These are phyloP conservation scores for Sebastes matsubarae DNA, from an alignment of 2,797 vertebrate genomes.

Conservation along the genomic window DNA sequence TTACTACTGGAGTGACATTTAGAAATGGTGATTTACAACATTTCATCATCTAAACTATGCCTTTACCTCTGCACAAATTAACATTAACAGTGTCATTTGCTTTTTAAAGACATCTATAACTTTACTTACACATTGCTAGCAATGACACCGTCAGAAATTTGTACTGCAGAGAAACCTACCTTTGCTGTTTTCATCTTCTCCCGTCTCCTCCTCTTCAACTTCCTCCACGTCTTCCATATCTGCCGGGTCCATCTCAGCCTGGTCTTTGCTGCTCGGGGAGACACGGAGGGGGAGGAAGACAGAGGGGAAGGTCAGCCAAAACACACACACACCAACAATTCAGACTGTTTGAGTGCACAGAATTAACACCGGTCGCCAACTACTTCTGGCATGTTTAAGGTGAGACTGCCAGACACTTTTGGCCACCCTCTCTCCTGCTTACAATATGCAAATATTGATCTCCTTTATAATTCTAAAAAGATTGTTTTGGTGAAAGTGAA, in stretches of 20 bases:
- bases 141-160: background rate
- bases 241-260: conserved; percentile 95
- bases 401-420: background rate
- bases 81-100: background rate
- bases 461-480: background rate
- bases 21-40: background rate
- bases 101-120: background rate
- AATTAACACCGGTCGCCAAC: background rate
- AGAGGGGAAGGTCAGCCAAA: conserved; percentile 30
- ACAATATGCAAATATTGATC: background rate
- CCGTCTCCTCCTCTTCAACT: conserved; percentile 96
- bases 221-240: conserved; percentile 99
- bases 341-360: background rate
- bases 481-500: background rate
- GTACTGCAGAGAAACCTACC: conserved; percentile 73
- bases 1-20: background rate
- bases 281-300: background rate
- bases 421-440: background rate
- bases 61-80: background rate
- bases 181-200: conserved; percentile 96
- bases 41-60: background rate
- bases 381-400: background rate
- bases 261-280: conserved; percentile 89
- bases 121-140: background rate
- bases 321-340: background rate